Evolutionary conservation across 2,113 vertebrate genomes (phyloP), one percentile per base, ranked within the genome.

Genomic region (Jaculus jaculus): DNA sequence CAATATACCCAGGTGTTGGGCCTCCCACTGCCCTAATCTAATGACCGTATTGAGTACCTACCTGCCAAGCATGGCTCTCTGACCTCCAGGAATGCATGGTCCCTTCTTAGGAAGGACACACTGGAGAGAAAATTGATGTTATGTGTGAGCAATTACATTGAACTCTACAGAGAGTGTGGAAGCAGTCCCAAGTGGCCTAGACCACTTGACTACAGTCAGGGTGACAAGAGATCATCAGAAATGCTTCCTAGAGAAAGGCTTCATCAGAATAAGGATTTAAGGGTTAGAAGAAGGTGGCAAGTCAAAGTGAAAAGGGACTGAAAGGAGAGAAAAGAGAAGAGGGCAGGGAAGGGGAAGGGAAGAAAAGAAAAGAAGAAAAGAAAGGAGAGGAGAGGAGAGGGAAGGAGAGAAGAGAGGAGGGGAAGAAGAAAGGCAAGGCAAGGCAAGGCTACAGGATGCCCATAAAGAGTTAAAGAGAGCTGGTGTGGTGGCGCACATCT

Each of bases 31-130:
- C 21, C n/a, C 68, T 91, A 74, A 54, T 51, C 74, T 66, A 71
- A 84, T 89, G 83, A 91, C 74, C 39, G 77, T 79, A 88, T 37
- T 71, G 28, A 92, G 28, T 47, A 69, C 51, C 60, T 84, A 58
- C 34, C 60, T 90, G 10, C 74, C 54, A 69, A 88, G 58, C 75
- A 87, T 71, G 68, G 11, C n/a, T 87, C 34, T 89, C 68, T 32
- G 42, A 37, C 4, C 63, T 84, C 39, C 58, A 72, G 42, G 47
- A 91, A 69, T 86, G 88, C n/a, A 54, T 77, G 61, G 11, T 5
- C 54, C 73, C 26, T 79, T 95, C 21, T 47, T 54, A 54, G 54
- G 13, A 54, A 68, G 28, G 42, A 89, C 24, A 28, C 17, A 91
- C 24, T 69, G 6, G 89, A 79, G 80, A 30, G 37, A 23, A 87